phyloP scores from a whole-genome alignment of 2,113 vertebrate genomes.

The Catagonus wagneri region DNA sequence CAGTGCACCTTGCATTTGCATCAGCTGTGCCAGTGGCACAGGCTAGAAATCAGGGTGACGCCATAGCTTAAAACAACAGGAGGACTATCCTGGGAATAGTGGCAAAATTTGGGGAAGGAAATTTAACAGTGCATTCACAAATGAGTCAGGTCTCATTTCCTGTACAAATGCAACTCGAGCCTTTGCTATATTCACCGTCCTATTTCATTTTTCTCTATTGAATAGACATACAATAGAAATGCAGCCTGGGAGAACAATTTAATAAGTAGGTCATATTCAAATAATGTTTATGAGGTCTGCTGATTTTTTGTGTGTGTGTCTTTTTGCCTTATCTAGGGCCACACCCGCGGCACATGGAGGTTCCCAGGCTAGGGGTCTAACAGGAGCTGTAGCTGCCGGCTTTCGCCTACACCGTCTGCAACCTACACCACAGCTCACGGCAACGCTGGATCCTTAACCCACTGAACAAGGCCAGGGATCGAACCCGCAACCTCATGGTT shows the following conservation, averaged over 20 bases:
- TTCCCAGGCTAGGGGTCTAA: too few species aligned
- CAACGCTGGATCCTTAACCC: too few species aligned
- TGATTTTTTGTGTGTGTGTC: too few species aligned
- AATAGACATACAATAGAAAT: not conserved
- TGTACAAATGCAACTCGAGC: not conserved
- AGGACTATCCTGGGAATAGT: slow-evolving; percentile 31
- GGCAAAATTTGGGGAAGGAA: slow-evolving; percentile 54
- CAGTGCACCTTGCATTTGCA: not conserved
- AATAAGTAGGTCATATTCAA: not conserved
- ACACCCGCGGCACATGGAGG: too few species aligned
- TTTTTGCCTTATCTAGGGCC: too few species aligned
- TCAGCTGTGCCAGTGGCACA: not conserved
- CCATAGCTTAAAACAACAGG: not conserved
- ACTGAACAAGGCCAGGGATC: too few species aligned
- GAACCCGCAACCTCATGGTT: too few species aligned
- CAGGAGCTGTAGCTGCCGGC: too few species aligned
- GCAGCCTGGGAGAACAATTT: not conserved
- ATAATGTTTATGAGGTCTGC: not conserved
- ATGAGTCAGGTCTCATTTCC: slow-evolving; percentile 74
- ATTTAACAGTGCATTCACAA: slow-evolving; percentile 25
- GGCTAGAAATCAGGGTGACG: slow-evolving; percentile 25
- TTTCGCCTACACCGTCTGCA: too few species aligned
- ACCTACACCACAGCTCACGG: too few species aligned
- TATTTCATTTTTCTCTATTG: not conserved
- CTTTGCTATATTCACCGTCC: not conserved